These are phyloP conservation scores for Hylaeus anthracinus DNA, from an alignment of 1,140 invertebrate species.

Conservation along the genomic window DNA sequence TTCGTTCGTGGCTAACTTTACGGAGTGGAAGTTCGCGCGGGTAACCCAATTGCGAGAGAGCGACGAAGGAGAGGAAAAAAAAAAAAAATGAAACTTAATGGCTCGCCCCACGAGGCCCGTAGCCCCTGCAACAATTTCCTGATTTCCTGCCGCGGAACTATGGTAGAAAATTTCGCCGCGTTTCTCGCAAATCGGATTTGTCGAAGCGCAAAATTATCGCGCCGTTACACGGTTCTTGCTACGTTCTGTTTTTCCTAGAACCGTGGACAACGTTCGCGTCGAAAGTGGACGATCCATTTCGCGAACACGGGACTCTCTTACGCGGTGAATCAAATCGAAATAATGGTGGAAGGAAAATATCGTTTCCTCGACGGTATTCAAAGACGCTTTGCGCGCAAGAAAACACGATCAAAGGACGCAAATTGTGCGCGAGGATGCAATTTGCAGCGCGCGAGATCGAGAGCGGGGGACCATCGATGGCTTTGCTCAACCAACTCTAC, in stretches of 20 bases:
- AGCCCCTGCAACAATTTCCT: slow-evolving; percentile 45
- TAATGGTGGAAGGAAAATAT: too few relatives aligned
- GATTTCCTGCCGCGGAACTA: slow-evolving; percentile 2
- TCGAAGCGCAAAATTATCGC: slow-evolving; percentile 2
- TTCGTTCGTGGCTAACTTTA: slow-evolving; percentile 62
- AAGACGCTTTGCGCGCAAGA: too few relatives aligned
- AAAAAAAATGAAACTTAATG: slow-evolving; percentile 61
- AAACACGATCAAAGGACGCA: not conserved
- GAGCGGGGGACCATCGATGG: too few relatives aligned
- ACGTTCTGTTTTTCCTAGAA: not conserved
- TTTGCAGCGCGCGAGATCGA: too few relatives aligned
- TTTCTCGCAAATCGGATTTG: slow-evolving; percentile 19
- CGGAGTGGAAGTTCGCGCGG: slow-evolving; percentile 54
- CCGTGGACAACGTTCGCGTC: too few relatives aligned
- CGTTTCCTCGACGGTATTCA: too few relatives aligned
- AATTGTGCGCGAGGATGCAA: too few relatives aligned
- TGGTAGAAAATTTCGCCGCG: slow-evolving; percentile 9
- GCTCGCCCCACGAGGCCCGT: slow-evolving; percentile 17
- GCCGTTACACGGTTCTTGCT: too few relatives aligned
- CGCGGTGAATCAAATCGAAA: not conserved
- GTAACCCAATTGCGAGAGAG: slow-evolving; percentile 55
- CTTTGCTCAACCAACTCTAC: too few relatives aligned
- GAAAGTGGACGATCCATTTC: not conserved
- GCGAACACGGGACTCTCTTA: not conserved
- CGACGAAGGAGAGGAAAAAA: slow-evolving; percentile 6